Conservation (phyloP, 2,888 invertebrate genomes). For the Drosophila basisetae region DNA sequence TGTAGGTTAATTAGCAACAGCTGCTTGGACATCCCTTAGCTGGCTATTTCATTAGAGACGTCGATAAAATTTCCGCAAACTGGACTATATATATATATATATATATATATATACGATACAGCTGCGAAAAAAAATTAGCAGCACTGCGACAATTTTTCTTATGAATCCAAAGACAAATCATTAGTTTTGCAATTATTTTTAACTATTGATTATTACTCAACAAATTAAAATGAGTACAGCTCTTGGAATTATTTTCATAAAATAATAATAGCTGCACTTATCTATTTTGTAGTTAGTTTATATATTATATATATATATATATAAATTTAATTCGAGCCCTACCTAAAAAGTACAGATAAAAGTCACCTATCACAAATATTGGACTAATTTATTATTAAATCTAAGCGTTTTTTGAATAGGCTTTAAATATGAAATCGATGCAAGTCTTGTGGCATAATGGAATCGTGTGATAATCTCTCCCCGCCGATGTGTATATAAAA, state of each 20-base stretch:
- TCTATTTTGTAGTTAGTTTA: neutral
- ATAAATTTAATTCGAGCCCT: neutral
- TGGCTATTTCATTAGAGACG: conserved; percentile 52
- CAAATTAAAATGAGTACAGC: neutral
- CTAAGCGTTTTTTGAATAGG: neutral
- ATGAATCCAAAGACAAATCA: neutral
- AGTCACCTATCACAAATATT: neutral
- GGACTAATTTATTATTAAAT: neutral
- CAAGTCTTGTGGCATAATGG: neutral
- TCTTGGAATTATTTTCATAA: neutral
- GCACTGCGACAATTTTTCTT: neutral
- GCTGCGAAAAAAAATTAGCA: neutral
- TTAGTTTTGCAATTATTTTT: neutral
- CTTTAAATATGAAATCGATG: neutral
- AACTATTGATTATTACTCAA: no score
- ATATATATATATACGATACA: neutral
- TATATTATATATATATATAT: neutral
- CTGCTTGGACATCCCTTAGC: conserved; percentile 38
- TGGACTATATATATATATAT: neutral
- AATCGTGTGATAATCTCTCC: neutral
- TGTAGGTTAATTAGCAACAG: conserved; percentile 74
- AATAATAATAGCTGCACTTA: neutral
- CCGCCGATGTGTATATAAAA: neutral
- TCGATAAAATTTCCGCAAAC: conserved; percentile 38
- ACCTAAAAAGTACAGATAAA: neutral